Conservation (phyloP, 1,140 invertebrate species). For the Ips nitidus region DNA sequence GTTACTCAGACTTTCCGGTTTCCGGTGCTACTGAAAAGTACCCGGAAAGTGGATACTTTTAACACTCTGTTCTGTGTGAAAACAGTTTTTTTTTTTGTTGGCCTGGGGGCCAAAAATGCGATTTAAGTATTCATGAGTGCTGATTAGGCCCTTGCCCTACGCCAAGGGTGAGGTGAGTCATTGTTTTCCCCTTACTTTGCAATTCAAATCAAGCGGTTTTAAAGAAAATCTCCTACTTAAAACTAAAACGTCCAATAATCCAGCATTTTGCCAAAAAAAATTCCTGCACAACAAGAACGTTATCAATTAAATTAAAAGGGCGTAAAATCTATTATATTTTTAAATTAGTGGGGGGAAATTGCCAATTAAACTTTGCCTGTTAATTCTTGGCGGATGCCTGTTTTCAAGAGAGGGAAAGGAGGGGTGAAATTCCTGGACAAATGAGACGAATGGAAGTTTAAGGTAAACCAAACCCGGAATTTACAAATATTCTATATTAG, state of each 20-base stretch:
- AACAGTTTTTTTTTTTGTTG: too few species aligned
- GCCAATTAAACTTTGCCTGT: constrained; percentile 16
- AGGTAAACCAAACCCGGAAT: too few species aligned
- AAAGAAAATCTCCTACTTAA: background rate
- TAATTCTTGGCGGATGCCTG: background rate
- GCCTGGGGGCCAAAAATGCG: background rate
- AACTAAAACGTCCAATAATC: too few species aligned
- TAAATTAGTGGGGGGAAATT: constrained; percentile 12
- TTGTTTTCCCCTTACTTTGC: constrained; percentile 9
- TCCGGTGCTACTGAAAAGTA: too few species aligned
- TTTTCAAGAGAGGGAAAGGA: background rate
- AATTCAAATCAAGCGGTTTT: constrained; percentile 17
- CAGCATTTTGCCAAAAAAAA: background rate
- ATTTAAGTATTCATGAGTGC: constrained; percentile 8
- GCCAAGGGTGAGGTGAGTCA: background rate
- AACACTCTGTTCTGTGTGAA: too few species aligned
- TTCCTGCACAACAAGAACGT: background rate
- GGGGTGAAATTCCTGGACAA: background rate
- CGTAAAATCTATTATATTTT: constrained; percentile 4
- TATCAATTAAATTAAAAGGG: too few species aligned
- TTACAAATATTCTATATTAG: too few species aligned
- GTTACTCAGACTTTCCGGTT: too few species aligned
- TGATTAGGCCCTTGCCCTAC: constrained; percentile 2
- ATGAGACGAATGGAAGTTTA: too few species aligned
- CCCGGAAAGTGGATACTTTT: too few species aligned